Evolutionary conservation across 1,140 invertebrate species (phyloP).

Genomic region (Trachymyrmex cornetzi): DNA sequence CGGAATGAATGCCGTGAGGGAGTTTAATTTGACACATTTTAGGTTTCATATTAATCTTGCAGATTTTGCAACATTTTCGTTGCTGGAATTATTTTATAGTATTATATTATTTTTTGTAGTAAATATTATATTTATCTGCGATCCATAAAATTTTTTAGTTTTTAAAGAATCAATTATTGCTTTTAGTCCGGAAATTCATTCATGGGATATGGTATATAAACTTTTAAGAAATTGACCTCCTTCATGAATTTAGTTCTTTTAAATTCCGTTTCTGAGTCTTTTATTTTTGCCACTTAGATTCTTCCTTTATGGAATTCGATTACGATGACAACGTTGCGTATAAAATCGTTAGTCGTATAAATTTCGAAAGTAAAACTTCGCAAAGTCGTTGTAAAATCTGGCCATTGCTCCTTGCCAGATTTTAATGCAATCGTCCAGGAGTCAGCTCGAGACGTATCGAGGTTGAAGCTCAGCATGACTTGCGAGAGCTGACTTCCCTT

Average conservation of each 20-base stretch:
- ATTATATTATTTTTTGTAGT: background rate
- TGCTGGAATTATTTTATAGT: background rate
- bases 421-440: slow-evolving; percentile 41
- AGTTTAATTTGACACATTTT: slow-evolving; percentile 35
- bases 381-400: slow-evolving; percentile 4
- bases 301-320: background rate
- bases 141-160: background rate
- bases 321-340: background rate
- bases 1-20: background rate
- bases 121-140: background rate
- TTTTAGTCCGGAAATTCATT: background rate
- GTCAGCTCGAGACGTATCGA: slow-evolving; percentile 46
- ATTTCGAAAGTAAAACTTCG: slow-evolving; percentile 32
- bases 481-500: slow-evolving; percentile 50
- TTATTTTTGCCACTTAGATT: background rate
- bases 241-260: background rate
- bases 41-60: background rate
- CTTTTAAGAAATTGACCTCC: background rate
- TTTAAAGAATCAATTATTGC: background rate
- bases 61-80: background rate
- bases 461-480: slow-evolving; percentile 44
- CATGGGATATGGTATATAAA: background rate
- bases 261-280: background rate
- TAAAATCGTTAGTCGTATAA: background rate
- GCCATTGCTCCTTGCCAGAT: slow-evolving; percentile 15